Evolutionary conservation across 2,797 vertebrate species (phyloP).

Genomic region (Labeo calbasu): DNA sequence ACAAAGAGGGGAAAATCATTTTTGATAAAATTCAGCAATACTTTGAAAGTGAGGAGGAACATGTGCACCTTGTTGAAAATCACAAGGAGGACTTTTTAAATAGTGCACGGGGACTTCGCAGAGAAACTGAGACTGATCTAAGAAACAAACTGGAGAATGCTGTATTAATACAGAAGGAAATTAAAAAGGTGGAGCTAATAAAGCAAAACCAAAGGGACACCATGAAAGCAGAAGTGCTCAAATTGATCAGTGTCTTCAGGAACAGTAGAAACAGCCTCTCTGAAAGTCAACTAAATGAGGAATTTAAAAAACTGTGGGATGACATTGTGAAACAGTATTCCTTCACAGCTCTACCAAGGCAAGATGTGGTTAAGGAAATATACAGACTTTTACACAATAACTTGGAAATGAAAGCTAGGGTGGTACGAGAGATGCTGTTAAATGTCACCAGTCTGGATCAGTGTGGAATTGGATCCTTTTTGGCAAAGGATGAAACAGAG

Average conservation of each 20-base stretch:
- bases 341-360: not conserved
- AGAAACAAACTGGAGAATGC: conserved; percentile 20
- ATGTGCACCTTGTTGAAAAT: conserved; percentile 66
- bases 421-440: not conserved
- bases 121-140: conserved; percentile 55
- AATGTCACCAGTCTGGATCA: not conserved
- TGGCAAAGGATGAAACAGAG: not conserved
- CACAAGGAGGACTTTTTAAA: conserved; percentile 65
- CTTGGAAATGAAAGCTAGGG: not conserved
- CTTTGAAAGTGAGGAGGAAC: conserved; percentile 57
- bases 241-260: conserved; percentile 57
- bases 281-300: not conserved
- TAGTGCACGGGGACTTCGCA: conserved; percentile 38
- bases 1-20: conserved; percentile 34
- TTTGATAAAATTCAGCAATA: conserved; percentile 39
- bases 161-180: conserved; percentile 22
- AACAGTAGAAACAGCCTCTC: not conserved
- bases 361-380: not conserved
- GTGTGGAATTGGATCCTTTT: not conserved
- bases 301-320: conserved; percentile 67
- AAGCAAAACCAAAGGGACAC: conserved; percentile 35
- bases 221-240: conserved; percentile 63
- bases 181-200: conserved; percentile 27
- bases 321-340: conserved; percentile 34
- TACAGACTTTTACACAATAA: not conserved